These are phyloP conservation scores for Buteo buteo DNA, from an alignment of 2,113 vertebrate species.

Conservation along the genomic window DNA sequence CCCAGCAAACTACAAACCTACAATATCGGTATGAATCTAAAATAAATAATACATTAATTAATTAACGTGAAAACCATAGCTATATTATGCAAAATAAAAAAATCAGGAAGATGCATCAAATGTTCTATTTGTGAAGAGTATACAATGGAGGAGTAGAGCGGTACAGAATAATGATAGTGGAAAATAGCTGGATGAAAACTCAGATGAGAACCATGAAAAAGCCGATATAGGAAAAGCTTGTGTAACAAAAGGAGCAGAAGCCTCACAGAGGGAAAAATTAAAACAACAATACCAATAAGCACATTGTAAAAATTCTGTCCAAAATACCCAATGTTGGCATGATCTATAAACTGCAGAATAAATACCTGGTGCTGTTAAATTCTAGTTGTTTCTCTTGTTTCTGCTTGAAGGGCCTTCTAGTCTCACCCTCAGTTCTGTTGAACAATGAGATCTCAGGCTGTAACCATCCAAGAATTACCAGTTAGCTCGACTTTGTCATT, in stretches of 20 bases:
- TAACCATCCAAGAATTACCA: not conserved
- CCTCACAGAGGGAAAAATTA: not conserved
- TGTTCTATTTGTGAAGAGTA: not conserved
- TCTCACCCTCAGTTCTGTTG: not conserved
- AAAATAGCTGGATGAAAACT: not conserved
- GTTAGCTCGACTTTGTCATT: not conserved
- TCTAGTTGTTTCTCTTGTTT: not conserved
- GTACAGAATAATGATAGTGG: not conserved
- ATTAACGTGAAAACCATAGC: not conserved
- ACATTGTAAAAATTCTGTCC: not conserved
- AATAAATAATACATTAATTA: not conserved
- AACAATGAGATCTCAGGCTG: not conserved
- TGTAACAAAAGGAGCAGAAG: not conserved
- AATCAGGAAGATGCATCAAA: not conserved
- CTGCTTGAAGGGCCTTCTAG: not conserved
- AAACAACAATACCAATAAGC: not conserved
- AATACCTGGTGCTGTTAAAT: not conserved
- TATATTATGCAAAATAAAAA: not conserved
- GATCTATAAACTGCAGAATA: not conserved
- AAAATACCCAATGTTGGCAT: not conserved
- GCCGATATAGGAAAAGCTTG: not conserved
- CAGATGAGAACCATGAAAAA: not conserved
- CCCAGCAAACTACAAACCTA: not conserved
- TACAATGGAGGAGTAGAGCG: not conserved
- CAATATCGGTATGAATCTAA: not conserved